Percentiles rank a stretch among this genome's conserved stretches.
Conservation (phyloP, 2,888 invertebrate species). For the Dusona sp. region DNA sequence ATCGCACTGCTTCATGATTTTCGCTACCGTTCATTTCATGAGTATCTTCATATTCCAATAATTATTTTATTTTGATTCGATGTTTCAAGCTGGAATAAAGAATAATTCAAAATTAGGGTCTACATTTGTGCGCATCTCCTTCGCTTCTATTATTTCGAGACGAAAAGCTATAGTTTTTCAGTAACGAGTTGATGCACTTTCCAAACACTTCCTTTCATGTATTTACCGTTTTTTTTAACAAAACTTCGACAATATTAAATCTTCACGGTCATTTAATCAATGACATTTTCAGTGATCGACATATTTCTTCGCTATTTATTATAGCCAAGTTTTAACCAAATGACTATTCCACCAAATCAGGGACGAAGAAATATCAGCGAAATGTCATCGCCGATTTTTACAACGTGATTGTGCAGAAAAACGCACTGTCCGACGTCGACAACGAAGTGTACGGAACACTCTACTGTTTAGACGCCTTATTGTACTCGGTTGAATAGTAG, state of each 20-base stretch:
- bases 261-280: no score
- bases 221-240: no score
- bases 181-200: no score
- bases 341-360: not conserved
- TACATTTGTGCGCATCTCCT: no score
- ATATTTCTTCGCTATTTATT: not conserved
- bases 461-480: conserved; percentile 34
- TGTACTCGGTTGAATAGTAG: conserved; percentile 46
- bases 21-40: not conserved
- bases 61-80: not conserved
- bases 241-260: no score
- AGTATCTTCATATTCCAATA: not conserved
- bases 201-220: no score
- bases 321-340: not conserved
- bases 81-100: not conserved
- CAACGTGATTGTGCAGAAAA: conserved; percentile 17
- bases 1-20: not conserved
- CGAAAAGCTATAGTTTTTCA: no score
- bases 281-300: not conserved
- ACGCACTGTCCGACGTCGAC: not conserved
- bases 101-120: no score
- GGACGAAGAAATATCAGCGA: conserved; percentile 1
- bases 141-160: no score
- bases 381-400: not conserved
- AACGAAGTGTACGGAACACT: conserved; percentile 17